Base-by-base conservation (phyloP, 2,113 vertebrate genomes). In the Lophochroa leadbeateri region DNA sequence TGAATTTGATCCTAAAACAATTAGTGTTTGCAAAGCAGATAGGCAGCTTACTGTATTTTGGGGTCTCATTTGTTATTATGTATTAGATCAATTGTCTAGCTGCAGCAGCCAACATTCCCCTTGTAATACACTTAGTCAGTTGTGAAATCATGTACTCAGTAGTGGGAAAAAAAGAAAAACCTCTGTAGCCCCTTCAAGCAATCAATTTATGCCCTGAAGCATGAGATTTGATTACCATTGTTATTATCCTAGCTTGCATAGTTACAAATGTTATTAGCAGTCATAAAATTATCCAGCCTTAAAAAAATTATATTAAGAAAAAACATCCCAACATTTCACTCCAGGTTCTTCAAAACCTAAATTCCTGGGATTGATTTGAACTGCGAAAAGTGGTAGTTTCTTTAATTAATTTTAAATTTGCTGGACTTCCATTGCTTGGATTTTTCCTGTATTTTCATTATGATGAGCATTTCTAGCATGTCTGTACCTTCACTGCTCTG, bases 161-260 rank as follows among this genome's bases (percentile, higher is more conserved):
- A 58, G 86, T 94, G 84, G 67, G 71, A 79, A 92, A 85, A 81
- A 41, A 67, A 81, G 85, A 83, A 88, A 93, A 96, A 86, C 88
- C 82, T 92, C 92, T 79, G 35, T 75, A 82, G 89, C 31, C 72
- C 96, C 82, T 71, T 71, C 70, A 92, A 93, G 87, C 90, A 95
- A 96, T 95, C 94, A 97, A 89, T 96, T 97, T 86, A 95, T 96
- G 84, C 76, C 93, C 92, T 94, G 91, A 97, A 96, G 90, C 80
- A 75, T 94, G 94, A 93, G 86, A 97, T 96, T 90, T 92, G 93
- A 96, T 93, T 96, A 95, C 47, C 82, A 74, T 77, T 95, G 88
- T 63, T 94, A 96, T 92, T 94, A 93, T 94, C 86, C 91, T 93
- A 88, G 91, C 82, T 95, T 88, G 86, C 74, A 37, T 77, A 94